These are phyloP conservation scores for Megastigmus dorsalis DNA, from an alignment of 2,888 invertebrate genomes.

Conservation along the genomic window DNA sequence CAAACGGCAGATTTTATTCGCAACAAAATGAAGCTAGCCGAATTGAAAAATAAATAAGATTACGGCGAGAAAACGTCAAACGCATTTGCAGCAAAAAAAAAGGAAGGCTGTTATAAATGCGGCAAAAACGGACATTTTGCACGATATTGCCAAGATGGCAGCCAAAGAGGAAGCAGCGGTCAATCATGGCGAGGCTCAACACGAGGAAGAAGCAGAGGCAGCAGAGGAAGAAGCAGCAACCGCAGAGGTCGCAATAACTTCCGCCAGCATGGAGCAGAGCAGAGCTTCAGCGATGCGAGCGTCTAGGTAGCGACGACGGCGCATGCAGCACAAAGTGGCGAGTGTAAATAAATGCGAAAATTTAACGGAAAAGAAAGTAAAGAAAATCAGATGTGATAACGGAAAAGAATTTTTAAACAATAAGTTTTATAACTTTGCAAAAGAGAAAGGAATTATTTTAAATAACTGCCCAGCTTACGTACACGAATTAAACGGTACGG, in stretches of 20 bases:
- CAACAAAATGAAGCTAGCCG: neutral
- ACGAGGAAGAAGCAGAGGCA: too few relatives aligned
- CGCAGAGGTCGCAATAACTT: neutral
- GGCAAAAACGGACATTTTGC: too few relatives aligned
- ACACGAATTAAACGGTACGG: too few relatives aligned
- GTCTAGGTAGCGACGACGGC: neutral
- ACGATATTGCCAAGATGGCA: too few relatives aligned
- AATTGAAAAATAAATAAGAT: slow-evolving; percentile 2
- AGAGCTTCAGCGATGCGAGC: neutral
- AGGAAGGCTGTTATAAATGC: neutral
- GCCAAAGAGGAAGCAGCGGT: too few relatives aligned
- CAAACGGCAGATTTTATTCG: too few relatives aligned
- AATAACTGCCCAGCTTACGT: too few relatives aligned
- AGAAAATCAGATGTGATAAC: slow-evolving; percentile 58
- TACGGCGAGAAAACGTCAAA: neutral
- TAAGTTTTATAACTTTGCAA: slow-evolving; percentile 46
- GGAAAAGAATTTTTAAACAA: slow-evolving; percentile 54
- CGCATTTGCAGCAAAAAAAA: slow-evolving; percentile 2
- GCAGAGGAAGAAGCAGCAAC: neutral
- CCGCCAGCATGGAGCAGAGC: neutral
- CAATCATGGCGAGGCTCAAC: too few relatives aligned
- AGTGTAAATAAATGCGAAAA: slow-evolving; percentile 40
- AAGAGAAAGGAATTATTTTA: slow-evolving; percentile 36
- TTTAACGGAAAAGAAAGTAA: slow-evolving; percentile 46
- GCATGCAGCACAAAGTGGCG: neutral